These are phyloP conservation scores for Hyposoter didymator DNA, from an alignment of 2,888 invertebrate genomes.

Conservation along the genomic window DNA sequence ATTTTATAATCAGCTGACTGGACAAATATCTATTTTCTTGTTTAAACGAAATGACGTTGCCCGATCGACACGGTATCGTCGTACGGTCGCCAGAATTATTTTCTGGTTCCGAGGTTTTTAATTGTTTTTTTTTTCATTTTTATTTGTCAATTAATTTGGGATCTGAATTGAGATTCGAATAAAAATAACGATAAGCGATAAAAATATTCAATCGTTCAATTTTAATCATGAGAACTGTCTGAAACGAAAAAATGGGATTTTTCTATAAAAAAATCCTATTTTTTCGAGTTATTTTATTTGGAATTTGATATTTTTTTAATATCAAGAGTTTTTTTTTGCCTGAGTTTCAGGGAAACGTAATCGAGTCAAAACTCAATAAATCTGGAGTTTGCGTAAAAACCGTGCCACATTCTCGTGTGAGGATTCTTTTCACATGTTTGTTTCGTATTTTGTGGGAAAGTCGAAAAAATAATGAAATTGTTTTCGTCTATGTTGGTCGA, in stretches of 20 bases:
- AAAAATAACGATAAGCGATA: too few relatives aligned
- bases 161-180: too few relatives aligned
- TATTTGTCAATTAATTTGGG: too few relatives aligned
- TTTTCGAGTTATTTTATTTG: too few relatives aligned
- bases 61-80: background rate
- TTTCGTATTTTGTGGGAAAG: conserved; percentile 6
- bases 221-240: too few relatives aligned
- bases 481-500: conserved; percentile 6
- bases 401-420: background rate
- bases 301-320: background rate
- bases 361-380: background rate
- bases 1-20: background rate
- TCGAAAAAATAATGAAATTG: background rate
- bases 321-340: background rate
- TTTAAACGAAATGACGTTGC: background rate
- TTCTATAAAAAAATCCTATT: too few relatives aligned
- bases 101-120: background rate
- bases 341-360: background rate
- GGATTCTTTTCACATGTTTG: conserved; percentile 7
- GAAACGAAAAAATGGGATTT: too few relatives aligned
- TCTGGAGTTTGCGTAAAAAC: background rate
- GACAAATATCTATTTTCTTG: background rate
- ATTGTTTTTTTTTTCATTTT: background rate
- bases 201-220: too few relatives aligned
- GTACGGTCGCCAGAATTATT: background rate